Evolutionary conservation across 2,888 invertebrate species (phyloP).

Genomic region (Cetonia aurata): DNA sequence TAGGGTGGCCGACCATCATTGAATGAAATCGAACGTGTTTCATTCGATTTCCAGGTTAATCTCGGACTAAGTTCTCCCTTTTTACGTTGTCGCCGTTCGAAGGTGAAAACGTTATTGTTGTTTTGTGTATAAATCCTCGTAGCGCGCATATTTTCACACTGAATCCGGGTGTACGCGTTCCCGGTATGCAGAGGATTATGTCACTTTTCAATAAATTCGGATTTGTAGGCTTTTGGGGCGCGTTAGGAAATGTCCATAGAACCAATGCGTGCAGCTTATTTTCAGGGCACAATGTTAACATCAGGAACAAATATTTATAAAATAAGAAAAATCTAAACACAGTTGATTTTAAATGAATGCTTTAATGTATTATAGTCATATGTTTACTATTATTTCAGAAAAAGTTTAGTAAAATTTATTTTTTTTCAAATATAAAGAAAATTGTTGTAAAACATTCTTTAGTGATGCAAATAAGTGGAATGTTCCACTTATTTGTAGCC

Average conservation of each 20-base stretch:
- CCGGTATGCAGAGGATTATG: constrained; percentile 23
- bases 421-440: no score
- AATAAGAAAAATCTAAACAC: no score
- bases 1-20: constrained; percentile 27
- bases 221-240: constrained; percentile 19
- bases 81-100: constrained; percentile 13
- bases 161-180: constrained; percentile 29
- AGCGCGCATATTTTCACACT: constrained; percentile 34
- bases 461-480: no score
- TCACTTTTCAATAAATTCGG: constrained; percentile 41
- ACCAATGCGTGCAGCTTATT: no score
- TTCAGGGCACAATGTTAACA: no score
- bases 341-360: no score
- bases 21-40: constrained; percentile 46
- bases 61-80: constrained; percentile 30
- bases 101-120: constrained; percentile 35
- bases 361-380: no score
- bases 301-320: no score
- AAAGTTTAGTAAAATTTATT: no score
- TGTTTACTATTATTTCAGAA: no score
- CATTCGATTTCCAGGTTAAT: constrained; percentile 44
- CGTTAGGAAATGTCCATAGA: neutral
- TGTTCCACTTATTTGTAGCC: no score
- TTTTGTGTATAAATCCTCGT: constrained; percentile 26
- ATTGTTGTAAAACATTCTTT: no score